phyloP scores from a whole-genome alignment of 1,140 invertebrate genomes.

The Papilio polyxenes region DNA sequence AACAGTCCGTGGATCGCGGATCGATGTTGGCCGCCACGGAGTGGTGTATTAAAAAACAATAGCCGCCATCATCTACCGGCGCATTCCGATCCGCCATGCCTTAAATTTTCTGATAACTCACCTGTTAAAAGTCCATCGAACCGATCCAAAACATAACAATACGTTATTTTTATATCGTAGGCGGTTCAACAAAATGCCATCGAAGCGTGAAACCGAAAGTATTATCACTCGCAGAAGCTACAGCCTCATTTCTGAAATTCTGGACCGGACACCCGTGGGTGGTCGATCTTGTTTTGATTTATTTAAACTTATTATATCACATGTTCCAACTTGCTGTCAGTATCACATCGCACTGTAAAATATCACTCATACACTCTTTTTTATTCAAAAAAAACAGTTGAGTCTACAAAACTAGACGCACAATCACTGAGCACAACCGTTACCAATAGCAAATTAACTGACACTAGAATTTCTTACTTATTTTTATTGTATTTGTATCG shows the following conservation, averaged over 20 bases:
- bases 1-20: constrained; percentile 28
- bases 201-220: constrained; percentile 37
- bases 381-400: constrained; percentile 36
- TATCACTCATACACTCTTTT: constrained; percentile 28
- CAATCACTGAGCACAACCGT: constrained; percentile 23
- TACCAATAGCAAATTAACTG: constrained; percentile 26
- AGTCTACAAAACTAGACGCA: constrained; percentile 21
- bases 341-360: constrained; percentile 5
- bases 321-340: neutral
- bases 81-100: constrained; percentile 51
- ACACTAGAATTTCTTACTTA: constrained; percentile 37
- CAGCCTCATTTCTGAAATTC: constrained; percentile 34
- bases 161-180: neutral
- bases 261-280: constrained; percentile 27
- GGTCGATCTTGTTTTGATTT: constrained; percentile 21
- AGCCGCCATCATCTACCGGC: constrained; percentile 48
- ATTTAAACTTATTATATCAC: constrained; percentile 29
- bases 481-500: constrained; percentile 16
- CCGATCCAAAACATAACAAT: constrained; percentile 32
- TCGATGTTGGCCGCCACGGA: neutral
- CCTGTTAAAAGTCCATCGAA: constrained; percentile 65
- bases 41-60: constrained; percentile 39
- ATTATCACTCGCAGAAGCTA: constrained; percentile 36
- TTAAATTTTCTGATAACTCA: constrained; percentile 50
- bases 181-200: constrained; percentile 24